Conservation (phyloP, 2,888 invertebrate genomes). For the Nudaria mundana region DNA sequence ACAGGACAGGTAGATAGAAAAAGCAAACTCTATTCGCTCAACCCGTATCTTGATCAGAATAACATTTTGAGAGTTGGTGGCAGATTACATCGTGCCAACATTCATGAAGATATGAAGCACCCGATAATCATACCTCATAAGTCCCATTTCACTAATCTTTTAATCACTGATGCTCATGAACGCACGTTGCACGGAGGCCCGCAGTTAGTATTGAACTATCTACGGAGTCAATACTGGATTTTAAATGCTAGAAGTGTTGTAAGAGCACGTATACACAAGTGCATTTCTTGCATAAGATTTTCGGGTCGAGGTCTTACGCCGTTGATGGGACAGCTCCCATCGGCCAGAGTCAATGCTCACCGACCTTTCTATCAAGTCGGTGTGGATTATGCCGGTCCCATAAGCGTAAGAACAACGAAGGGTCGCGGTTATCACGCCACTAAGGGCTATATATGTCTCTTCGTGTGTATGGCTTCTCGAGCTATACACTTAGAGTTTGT, state of each 20-base stretch:
- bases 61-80: not conserved
- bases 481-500: slow-evolving; percentile 38
- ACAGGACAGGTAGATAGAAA: not conserved
- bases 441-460: slow-evolving; percentile 22
- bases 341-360: slow-evolving; percentile 10
- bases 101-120: not conserved
- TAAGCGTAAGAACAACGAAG: slow-evolving; percentile 9
- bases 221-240: slow-evolving; percentile 4
- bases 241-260: not conserved
- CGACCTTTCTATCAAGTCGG: slow-evolving; percentile 11
- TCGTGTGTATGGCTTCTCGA: slow-evolving; percentile 26
- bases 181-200: slow-evolving; percentile 9
- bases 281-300: not conserved
- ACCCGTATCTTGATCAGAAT: not conserved
- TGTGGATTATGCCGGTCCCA: slow-evolving; percentile 23
- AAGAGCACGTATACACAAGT: not conserved
- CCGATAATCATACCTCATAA: not conserved
- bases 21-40: not conserved
- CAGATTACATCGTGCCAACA: not conserved
- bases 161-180: slow-evolving; percentile 2
- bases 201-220: slow-evolving; percentile 1
- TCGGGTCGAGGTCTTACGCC: not conserved
- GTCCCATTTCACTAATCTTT: not conserved
- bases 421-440: slow-evolving; percentile 16
- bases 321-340: slow-evolving; percentile 23